Evolutionary conservation across 2,797 vertebrate genomes (phyloP).

Genomic region (Synanceia verrucosa): DNA sequence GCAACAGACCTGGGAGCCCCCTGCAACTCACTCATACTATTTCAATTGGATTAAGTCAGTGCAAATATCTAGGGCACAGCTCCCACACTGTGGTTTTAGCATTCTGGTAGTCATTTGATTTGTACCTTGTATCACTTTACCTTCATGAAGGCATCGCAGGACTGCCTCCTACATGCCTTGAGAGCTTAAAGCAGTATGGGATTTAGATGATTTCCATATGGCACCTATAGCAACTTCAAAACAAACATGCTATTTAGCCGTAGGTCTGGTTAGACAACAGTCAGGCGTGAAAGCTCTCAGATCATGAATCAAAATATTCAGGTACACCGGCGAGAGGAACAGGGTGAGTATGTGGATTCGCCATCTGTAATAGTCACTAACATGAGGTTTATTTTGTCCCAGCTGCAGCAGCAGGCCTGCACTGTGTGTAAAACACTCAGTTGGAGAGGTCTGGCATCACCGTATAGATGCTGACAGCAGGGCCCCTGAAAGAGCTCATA

Average conservation of each 20-base stretch:
- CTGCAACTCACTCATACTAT: constrained; percentile 76
- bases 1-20: constrained; percentile 72
- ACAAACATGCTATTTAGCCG: constrained; percentile 38
- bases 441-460: constrained; percentile 36
- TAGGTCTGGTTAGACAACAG: constrained; percentile 37
- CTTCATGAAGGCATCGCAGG: constrained; percentile 48
- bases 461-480: constrained; percentile 78
- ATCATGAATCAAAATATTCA: constrained; percentile 55
- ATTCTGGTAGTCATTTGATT: constrained; percentile 73
- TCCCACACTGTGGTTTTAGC: constrained; percentile 72
- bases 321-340: constrained; percentile 31
- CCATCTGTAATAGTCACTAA: constrained; percentile 43
- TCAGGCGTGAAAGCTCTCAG: constrained; percentile 18
- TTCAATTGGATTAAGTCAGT: constrained; percentile 77
- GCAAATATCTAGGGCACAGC: constrained; percentile 72
- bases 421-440: constrained; percentile 33
- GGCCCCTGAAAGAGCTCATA: constrained; percentile 88
- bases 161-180: constrained; percentile 52
- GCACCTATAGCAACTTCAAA: constrained; percentile 57
- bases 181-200: constrained; percentile 47
- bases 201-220: constrained; percentile 58
- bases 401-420: constrained; percentile 42
- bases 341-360: constrained; percentile 34
- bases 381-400: constrained; percentile 37
- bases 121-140: constrained; percentile 71